Evolutionary conservation across 2,888 invertebrate species (phyloP).

Genomic region (Tethea ocularis): DNA sequence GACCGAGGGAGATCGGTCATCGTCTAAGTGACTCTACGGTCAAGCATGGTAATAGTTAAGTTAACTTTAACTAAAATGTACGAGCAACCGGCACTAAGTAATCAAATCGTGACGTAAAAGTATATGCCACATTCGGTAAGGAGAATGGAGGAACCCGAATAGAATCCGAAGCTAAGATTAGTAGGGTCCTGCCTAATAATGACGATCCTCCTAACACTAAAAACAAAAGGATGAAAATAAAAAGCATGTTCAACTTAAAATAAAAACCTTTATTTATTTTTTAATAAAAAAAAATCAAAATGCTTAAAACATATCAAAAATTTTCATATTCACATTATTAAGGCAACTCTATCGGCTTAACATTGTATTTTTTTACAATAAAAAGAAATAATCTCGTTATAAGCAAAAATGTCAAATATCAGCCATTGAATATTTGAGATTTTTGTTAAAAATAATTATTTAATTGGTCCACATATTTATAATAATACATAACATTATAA

Average conservation of each 20-base stretch:
- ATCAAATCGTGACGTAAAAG: too few relatives aligned
- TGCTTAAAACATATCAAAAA: conserved; percentile 63
- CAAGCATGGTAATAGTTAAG: too few relatives aligned
- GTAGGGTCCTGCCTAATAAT: too few relatives aligned
- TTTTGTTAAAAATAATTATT: conserved; percentile 54
- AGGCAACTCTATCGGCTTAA: conserved; percentile 54
- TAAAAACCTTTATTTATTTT: conserved; percentile 69
- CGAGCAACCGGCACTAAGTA: too few relatives aligned
- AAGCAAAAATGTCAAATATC: conserved; percentile 78
- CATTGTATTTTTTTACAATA: conserved; percentile 41
- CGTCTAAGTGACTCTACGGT: too few relatives aligned
- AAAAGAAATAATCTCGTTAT: conserved; percentile 25
- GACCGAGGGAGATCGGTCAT: too few relatives aligned
- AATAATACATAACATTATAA: conserved; percentile 18
- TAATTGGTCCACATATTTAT: conserved; percentile 45
- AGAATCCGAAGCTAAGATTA: too few relatives aligned
- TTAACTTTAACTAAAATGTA: too few relatives aligned
- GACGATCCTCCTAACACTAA: background rate
- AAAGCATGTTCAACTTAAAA: conserved; percentile 67
- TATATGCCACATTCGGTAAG: too few relatives aligned
- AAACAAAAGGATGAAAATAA: conserved; percentile 39
- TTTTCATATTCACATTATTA: conserved; percentile 60
- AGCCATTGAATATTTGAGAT: conserved; percentile 78
- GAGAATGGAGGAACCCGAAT: too few relatives aligned
- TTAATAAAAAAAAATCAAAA: conserved; percentile 59